Conservation (phyloP, 2,888 invertebrate species). For the Dorcus hopei region DNA sequence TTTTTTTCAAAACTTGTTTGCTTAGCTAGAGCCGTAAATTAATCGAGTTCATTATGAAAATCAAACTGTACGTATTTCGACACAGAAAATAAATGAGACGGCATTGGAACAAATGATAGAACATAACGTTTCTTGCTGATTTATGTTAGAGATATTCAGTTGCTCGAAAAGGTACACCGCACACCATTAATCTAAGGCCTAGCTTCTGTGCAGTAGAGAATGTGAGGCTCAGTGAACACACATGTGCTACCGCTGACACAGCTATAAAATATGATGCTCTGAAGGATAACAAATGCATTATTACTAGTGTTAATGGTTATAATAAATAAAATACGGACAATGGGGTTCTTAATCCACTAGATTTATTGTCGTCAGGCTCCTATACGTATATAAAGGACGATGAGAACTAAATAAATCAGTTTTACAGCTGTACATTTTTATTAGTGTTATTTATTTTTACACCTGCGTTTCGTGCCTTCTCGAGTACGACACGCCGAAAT, state of each 20-base stretch:
- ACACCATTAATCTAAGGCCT: constrained; percentile 45
- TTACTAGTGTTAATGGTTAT: constrained; percentile 52
- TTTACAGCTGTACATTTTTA: constrained; percentile 30
- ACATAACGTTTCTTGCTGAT: constrained; percentile 43
- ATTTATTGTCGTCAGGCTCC: constrained; percentile 42
- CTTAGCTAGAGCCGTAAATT: too few relatives aligned
- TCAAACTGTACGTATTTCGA: too few relatives aligned
- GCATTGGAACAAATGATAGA: constrained; percentile 45
- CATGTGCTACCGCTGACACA: constrained; percentile 46
- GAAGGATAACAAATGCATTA: constrained; percentile 53
- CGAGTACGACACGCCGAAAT: neutral
- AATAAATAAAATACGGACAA: constrained; percentile 51
- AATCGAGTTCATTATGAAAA: too few relatives aligned
- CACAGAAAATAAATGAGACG: constrained; percentile 44
- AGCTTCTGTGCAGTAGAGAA: constrained; percentile 38
- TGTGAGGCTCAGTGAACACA: constrained; percentile 24
- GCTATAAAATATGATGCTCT: constrained; percentile 47
- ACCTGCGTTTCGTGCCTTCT: constrained; percentile 17
- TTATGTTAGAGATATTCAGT: constrained; percentile 47
- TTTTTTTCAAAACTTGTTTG: too few relatives aligned
- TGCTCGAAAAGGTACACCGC: constrained; percentile 46
- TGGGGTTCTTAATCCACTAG: constrained; percentile 49
- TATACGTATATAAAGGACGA: constrained; percentile 41
- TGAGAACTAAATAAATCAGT: constrained; percentile 35
- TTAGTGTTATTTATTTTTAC: constrained; percentile 31